Conservation (phyloP, 37 sponge, comb jelly and placozoan species). For the Oopsacas minuta region DNA sequence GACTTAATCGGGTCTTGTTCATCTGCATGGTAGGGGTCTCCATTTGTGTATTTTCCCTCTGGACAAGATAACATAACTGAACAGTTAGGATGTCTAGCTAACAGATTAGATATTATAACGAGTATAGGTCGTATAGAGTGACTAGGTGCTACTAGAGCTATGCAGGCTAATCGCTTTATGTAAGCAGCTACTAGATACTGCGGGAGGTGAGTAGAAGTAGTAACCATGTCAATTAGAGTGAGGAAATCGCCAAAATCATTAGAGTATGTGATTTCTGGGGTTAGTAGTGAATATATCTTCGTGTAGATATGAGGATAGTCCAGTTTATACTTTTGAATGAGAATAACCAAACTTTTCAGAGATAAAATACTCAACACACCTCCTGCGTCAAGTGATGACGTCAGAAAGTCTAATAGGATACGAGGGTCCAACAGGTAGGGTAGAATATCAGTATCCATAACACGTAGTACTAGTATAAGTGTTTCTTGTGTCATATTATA, state of each 20-base stretch:
- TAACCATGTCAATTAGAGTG: constrained; percentile 65
- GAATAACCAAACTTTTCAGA: constrained; percentile 85
- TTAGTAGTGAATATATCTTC: constrained; percentile 62
- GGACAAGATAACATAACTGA: constrained; percentile 63
- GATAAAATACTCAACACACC: constrained; percentile 83
- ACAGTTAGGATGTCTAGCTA: constrained; percentile 82
- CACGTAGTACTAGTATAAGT: constrained; percentile 32
- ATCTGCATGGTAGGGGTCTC: constrained; percentile 48
- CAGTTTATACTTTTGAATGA: constrained; percentile 80
- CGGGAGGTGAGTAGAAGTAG: constrained; percentile 74
- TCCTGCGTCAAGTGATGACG: constrained; percentile 58
- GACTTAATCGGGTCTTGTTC: constrained; percentile 61
- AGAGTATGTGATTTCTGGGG: constrained; percentile 46
- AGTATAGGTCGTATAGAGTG: constrained; percentile 31
- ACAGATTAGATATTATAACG: constrained; percentile 58
- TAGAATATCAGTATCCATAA: constrained; percentile 66
- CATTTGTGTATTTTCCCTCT: constrained; percentile 2
- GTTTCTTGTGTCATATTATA: neutral
- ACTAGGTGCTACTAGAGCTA: constrained; percentile 72
- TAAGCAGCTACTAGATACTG: constrained; percentile 91
- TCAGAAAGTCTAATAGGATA: constrained; percentile 81
- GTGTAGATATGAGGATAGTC: constrained; percentile 88
- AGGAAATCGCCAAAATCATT: constrained; percentile 67
- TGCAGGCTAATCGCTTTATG: constrained; percentile 61
- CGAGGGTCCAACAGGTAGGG: constrained; percentile 83